A percentile compares a stretch with the other conserved stretches of the same genome.
Evolutionary conservation across 2,888 invertebrate species (phyloP).

Genomic region (Ophioninae sp.): DNA sequence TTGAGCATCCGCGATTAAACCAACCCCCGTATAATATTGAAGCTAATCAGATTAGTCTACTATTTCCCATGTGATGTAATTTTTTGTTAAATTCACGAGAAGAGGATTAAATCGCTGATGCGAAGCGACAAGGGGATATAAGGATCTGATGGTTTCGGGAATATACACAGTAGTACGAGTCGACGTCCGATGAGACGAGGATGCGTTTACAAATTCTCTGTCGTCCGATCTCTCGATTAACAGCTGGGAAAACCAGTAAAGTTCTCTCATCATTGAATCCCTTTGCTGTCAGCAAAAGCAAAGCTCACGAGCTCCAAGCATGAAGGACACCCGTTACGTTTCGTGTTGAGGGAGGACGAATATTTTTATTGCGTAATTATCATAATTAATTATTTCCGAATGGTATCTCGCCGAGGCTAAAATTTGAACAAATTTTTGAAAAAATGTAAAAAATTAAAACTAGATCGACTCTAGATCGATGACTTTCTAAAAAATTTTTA

Average conservation of each 20-base stretch:
- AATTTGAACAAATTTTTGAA: background rate
- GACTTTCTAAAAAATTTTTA: too few species aligned
- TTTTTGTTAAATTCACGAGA: background rate
- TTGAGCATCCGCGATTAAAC: too few species aligned
- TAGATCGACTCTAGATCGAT: too few species aligned
- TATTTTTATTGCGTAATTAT: slow-evolving; percentile 10
- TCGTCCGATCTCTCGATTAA: background rate
- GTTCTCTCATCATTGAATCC: slow-evolving; percentile 52
- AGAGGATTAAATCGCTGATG: background rate
- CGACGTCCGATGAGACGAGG: slow-evolving; percentile 27
- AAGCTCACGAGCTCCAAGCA: slow-evolving; percentile 1
- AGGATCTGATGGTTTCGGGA: background rate
- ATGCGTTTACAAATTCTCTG: slow-evolving; percentile 11
- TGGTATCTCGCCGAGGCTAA: background rate
- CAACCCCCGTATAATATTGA: background rate
- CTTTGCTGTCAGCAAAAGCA: slow-evolving; percentile 40
- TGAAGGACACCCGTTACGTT: slow-evolving; percentile 12
- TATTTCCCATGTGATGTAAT: background rate
- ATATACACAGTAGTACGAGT: slow-evolving; percentile 49
- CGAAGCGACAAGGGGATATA: background rate
- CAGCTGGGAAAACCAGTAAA: slow-evolving; percentile 28
- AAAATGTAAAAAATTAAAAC: too few species aligned
- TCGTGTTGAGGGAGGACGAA: background rate
- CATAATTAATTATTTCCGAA: background rate
- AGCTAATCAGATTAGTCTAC: background rate